Percentiles rank a stretch among this genome's conserved stretches.
phyloP scores from a whole-genome alignment of 1,140 invertebrate species.

The Agrypnia vestita region DNA sequence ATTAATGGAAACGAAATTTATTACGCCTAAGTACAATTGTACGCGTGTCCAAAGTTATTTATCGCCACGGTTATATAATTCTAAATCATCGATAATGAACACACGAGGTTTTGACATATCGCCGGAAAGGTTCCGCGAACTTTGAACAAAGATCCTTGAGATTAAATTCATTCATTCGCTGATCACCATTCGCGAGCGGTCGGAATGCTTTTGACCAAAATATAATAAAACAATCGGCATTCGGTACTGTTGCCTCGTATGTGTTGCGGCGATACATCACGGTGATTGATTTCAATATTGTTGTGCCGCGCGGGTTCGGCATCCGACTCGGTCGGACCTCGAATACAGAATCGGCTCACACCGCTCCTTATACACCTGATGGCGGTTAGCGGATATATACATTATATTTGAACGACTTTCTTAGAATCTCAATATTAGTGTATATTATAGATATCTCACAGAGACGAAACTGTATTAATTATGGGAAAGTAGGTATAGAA shows the following conservation, averaged over 20 bases:
- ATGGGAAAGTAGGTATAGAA: too few relatives aligned
- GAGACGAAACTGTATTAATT: too few relatives aligned
- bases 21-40: not conserved
- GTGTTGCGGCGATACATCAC: slow-evolving; percentile 2
- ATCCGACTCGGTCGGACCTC: not conserved
- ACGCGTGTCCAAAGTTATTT: slow-evolving; percentile 3
- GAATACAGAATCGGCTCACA: not conserved
- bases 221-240: slow-evolving; percentile 18
- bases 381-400: slow-evolving; percentile 37
- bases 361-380: slow-evolving; percentile 16
- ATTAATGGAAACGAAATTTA: not conserved
- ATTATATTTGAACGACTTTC: slow-evolving; percentile 25
- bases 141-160: slow-evolving; percentile 8
- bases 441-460: too few relatives aligned
- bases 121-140: not conserved
- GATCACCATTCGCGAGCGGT: not conserved
- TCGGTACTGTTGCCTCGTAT: not conserved
- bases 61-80: not conserved
- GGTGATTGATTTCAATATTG: slow-evolving; percentile 35
- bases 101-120: not conserved
- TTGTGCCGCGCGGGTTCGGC: not conserved
- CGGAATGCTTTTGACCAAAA: slow-evolving; percentile 35
- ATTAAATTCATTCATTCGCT: slow-evolving; percentile 16
- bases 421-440: not conserved
- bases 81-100: not conserved